Evolutionary conservation across 2,797 vertebrate genomes (phyloP), one percentile per base, ranked within the genome.

Genomic region (Scyliorhinus canicula): DNA sequence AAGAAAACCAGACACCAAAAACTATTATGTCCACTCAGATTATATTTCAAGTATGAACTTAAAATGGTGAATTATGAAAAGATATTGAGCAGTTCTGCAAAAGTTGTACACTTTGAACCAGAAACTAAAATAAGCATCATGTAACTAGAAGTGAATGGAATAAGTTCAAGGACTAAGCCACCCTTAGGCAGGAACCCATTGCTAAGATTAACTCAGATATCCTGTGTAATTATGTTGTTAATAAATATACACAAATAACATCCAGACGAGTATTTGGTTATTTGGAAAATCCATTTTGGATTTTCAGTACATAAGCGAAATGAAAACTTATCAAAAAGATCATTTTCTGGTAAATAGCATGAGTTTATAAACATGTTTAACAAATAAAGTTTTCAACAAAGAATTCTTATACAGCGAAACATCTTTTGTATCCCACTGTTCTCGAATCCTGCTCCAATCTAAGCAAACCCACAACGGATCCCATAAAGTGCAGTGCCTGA

Each of bases 121-220:
- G 88, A 65, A 65, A 12, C n/a, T 60, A 65, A 57, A 63, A 44
- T 91, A 44, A 91, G 88, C 88, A 91, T 91, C 57, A 26, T 40
- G n/a, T 65, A 65, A 44, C 19, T 8, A 65, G 60, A 91, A 91
- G 40, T 26, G 88, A 91, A 88, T n/a, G 52, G 52, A 88, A 88
- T 88, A 88, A 35, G 57, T 88, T 88, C 55, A 88, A 88, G 52
- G 6, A 88, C 85, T 88, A 88, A 88, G 31, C 60, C 40, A 63
- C 57, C n/a, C 88, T 91, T 65, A 24, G 21, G 60, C 88, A 65
- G 88, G 60, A 65, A 91, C 57, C 60, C n/a, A 91, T 91, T 91
- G 65, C n/a, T 65, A 91, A 60, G 57, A 91, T 91, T 91, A 91
- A 91, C 88, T 91, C 24, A 57, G 88, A 91, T 65, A 91, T 91